phyloP scores from a whole-genome alignment of 1,140 invertebrate species.

The Manduca sexta region DNA sequence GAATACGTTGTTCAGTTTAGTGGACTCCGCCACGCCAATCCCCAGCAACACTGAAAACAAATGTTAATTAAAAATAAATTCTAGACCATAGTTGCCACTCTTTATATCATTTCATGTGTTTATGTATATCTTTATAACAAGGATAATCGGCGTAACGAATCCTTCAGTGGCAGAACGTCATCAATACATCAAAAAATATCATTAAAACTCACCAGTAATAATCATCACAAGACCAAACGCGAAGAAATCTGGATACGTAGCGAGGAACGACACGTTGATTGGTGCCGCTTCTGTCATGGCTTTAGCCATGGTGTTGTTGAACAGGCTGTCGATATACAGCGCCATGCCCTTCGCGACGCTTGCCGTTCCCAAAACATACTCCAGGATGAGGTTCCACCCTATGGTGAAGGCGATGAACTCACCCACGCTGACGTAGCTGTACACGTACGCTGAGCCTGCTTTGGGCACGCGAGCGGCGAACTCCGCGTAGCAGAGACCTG shows the following conservation, averaged over 20 bases:
- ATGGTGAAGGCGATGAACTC: conserved; percentile 86
- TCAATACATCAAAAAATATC: neutral
- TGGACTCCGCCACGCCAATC: conserved; percentile 91
- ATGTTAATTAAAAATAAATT: neutral
- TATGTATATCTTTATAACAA: neutral
- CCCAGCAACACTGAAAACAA: conserved; percentile 77
- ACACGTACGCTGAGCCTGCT: conserved; percentile 90
- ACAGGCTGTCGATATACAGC: conserved; percentile 90
- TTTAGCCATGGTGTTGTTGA: conserved; percentile 81
- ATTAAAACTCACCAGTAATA: conserved; percentile 69
- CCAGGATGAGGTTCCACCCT: conserved; percentile 93
- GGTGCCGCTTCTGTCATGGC: conserved; percentile 80
- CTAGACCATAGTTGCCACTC: no score
- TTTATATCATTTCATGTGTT: neutral
- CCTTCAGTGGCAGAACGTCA: no score
- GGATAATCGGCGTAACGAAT: neutral
- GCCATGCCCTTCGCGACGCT: conserved; percentile 94
- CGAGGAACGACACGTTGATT: conserved; percentile 82
- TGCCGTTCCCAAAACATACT: conserved; percentile 88
- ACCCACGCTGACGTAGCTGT: conserved; percentile 91
- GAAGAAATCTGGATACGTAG: conserved; percentile 89
- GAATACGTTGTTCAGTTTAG: conserved; percentile 92
- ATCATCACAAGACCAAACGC: conserved; percentile 81
- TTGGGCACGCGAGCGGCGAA: conserved; percentile 89
- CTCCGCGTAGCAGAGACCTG: conserved; percentile 90